Percentiles rank a stretch among this genome's conserved stretches.
phyloP scores from a whole-genome alignment of 2,888 invertebrate genomes.

The Eupithecia tripunctaria region DNA sequence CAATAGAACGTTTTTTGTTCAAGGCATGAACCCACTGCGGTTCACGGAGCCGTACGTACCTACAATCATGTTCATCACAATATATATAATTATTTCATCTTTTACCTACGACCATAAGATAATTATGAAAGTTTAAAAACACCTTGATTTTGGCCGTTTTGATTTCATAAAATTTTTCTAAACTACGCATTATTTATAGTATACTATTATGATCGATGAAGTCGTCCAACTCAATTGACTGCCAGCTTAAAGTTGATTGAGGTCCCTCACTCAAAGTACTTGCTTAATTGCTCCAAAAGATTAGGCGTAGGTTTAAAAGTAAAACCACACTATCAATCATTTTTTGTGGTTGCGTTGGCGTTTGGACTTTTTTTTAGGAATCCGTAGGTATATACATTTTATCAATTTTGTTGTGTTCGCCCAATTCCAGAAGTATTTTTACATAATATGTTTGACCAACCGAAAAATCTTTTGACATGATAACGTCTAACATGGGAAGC shows the following conservation, averaged over 20 bases:
- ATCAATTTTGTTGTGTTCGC: no score
- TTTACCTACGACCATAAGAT: not conserved
- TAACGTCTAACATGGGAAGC: no score
- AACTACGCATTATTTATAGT: not conserved
- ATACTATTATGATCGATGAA: not conserved
- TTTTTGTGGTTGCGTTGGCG: conserved; percentile 5
- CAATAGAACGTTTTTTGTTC: conserved; percentile 11
- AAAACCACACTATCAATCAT: conserved; percentile 11
- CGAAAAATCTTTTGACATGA: no score
- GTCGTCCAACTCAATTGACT: not conserved
- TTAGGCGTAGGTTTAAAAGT: conserved; percentile 9
- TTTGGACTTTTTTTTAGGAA: not conserved
- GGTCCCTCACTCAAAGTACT: conserved; percentile 7
- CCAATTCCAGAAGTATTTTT: no score
- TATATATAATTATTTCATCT: not conserved
- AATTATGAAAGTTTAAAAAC: not conserved
- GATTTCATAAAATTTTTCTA: not conserved
- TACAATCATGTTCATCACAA: not conserved
- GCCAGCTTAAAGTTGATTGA: conserved; percentile 11
- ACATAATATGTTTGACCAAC: no score
- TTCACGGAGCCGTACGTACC: not conserved
- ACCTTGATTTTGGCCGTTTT: not conserved
- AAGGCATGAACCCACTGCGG: conserved; percentile 2
- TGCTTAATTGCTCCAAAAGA: conserved; percentile 17
- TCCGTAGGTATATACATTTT: not conserved